These are phyloP conservation scores for Eurystomus gularis DNA, from an alignment of 2,113 vertebrate genomes.

Conservation along the genomic window DNA sequence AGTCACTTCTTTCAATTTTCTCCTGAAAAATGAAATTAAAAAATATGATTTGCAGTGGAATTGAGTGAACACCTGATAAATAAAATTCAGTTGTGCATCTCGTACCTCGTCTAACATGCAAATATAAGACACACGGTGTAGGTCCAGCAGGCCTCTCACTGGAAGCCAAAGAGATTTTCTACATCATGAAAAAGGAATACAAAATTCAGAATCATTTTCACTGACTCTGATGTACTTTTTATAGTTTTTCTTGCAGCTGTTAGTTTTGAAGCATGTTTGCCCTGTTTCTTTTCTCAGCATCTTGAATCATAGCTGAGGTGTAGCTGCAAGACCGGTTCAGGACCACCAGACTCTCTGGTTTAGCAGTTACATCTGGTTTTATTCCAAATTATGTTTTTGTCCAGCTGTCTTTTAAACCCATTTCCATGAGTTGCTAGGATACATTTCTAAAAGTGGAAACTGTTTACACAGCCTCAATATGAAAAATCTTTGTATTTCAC, in stretches of 20 bases:
- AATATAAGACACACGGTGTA: background rate
- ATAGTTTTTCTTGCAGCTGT: background rate
- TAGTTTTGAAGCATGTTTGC: background rate
- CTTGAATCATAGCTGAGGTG: background rate
- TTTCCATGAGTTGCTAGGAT: constrained; percentile 49
- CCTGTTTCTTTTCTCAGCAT: background rate
- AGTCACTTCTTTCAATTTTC: constrained; percentile 42
- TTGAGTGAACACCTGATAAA: background rate
- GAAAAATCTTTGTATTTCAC: constrained; percentile 31
- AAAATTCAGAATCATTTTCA: background rate
- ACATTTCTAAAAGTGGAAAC: constrained; percentile 60
- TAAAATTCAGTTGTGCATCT: background rate
- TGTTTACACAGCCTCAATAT: constrained; percentile 4
- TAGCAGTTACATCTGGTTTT: constrained; percentile 16
- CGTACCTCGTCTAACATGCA: background rate
- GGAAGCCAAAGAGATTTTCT: background rate
- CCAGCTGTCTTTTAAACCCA: constrained; percentile 41
- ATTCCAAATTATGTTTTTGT: constrained; percentile 24
- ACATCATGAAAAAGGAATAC: background rate
- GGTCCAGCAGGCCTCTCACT: background rate
- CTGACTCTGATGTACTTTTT: background rate
- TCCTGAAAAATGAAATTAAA: constrained; percentile 19
- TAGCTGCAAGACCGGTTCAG: background rate
- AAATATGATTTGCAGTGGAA: background rate
- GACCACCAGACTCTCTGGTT: background rate